Evolutionary conservation across 2,888 invertebrate genomes (phyloP).

Genomic region (Eilema griseolum): DNA sequence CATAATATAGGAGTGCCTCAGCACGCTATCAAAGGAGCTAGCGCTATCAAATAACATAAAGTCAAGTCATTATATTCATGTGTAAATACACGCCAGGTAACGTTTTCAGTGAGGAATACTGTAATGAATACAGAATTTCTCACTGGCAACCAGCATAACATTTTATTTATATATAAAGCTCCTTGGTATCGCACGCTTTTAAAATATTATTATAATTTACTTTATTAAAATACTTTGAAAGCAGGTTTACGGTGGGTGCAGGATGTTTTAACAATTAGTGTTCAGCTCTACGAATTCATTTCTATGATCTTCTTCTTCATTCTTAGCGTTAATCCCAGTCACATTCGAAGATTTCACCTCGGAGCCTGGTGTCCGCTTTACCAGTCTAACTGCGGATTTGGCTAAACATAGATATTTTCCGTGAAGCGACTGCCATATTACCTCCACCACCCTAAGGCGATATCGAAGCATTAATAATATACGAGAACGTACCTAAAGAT

Average conservation of each 20-base stretch:
- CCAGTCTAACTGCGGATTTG: no score
- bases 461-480: no score
- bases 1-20: constrained; percentile 6
- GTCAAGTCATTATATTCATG: background rate
- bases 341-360: no score
- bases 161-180: background rate
- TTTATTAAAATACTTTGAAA: background rate
- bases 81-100: constrained; percentile 1
- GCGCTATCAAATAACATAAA: constrained; percentile 4
- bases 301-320: no score
- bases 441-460: no score
- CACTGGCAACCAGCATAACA: constrained; percentile 1
- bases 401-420: no score
- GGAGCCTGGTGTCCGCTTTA: no score
- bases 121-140: constrained; percentile 2
- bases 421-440: no score
- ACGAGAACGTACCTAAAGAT: no score
- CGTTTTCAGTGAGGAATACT: background rate
- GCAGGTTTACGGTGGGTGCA: background rate
- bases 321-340: no score
- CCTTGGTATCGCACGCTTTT: background rate
- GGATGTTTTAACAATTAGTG: constrained; percentile 3
- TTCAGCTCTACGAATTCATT: background rate
- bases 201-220: constrained; percentile 18
- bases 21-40: constrained; percentile 14